These are phyloP conservation scores for Pocillopora meandrina DNA, from an alignment of 92 coral and sea anemone species.

Conservation along the genomic window DNA sequence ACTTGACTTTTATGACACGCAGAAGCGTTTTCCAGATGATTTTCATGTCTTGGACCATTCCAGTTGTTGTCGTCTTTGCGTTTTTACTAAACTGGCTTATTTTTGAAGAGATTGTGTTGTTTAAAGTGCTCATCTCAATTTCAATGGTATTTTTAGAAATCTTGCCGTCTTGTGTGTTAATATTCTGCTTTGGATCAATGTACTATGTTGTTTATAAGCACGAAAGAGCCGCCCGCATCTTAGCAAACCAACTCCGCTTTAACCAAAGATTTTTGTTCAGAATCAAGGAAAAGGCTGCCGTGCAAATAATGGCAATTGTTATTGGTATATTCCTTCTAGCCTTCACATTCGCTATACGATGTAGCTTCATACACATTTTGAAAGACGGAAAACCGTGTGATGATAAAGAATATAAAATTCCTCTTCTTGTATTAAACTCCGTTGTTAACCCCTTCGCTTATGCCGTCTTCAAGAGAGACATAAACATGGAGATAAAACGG, in stretches of 20 bases:
- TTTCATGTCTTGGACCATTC: neutral
- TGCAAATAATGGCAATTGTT: slow-evolving; percentile 3
- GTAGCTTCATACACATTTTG: neutral
- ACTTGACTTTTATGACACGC: neutral
- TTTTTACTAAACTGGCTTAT: neutral
- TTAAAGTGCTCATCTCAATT: neutral
- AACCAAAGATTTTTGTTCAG: slow-evolving; percentile 1
- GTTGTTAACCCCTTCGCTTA: slow-evolving; percentile 8
- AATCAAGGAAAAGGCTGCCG: slow-evolving; percentile 4
- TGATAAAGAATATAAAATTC: slow-evolving; percentile 4
- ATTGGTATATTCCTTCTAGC: neutral
- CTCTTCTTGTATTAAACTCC: slow-evolving; percentile 1
- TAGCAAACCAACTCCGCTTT: slow-evolving; percentile 1
- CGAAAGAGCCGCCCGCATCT: neutral
- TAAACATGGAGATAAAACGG: neutral
- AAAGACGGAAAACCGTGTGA: neutral
- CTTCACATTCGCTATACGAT: neutral
- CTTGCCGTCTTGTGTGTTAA: too few species aligned
- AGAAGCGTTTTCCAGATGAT: neutral
- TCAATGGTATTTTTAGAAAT: neutral
- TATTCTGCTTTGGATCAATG: too few species aligned
- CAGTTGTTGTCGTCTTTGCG: neutral
- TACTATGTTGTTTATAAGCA: neutral
- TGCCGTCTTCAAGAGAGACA: slow-evolving; percentile 11
- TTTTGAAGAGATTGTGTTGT: neutral